These are phyloP conservation scores for Antheraea yamamai DNA, from an alignment of 2,888 invertebrate genomes.

Conservation along the genomic window DNA sequence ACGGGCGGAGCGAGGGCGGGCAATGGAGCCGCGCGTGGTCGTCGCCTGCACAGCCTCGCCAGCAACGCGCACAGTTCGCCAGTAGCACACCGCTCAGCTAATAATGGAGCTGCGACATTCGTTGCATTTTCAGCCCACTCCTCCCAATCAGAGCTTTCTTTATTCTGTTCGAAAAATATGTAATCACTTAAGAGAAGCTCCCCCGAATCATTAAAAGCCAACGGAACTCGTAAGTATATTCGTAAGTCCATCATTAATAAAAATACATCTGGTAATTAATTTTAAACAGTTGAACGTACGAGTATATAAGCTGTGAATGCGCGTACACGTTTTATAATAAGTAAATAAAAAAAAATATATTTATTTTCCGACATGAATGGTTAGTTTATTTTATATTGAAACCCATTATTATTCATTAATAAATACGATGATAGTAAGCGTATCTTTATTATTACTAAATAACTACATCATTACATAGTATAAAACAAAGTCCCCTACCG, in stretches of 20 bases:
- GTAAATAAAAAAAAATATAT: slow-evolving; percentile 28
- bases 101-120: slow-evolving; percentile 69
- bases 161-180: slow-evolving; percentile 47
- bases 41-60: slow-evolving; percentile 85
- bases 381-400: slow-evolving; percentile 9
- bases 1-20: slow-evolving; percentile 88
- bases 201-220: too few species aligned
- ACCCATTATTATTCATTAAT: slow-evolving; percentile 11
- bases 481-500: too few species aligned
- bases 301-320: not conserved
- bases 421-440: slow-evolving; percentile 6
- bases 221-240: too few species aligned
- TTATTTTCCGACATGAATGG: slow-evolving; percentile 28
- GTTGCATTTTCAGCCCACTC: slow-evolving; percentile 68
- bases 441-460: not conserved
- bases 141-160: slow-evolving; percentile 68
- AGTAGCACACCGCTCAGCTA: slow-evolving; percentile 77
- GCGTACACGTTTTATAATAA: slow-evolving; percentile 37
- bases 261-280: not conserved
- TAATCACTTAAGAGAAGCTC: not conserved
- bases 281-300: not conserved
- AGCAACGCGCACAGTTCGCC: slow-evolving; percentile 85
- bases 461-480: not conserved
- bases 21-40: slow-evolving; percentile 86
- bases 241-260: too few species aligned